Base-by-base conservation (phyloP, 2,113 vertebrate species). In the Sapajus apella region DNA sequence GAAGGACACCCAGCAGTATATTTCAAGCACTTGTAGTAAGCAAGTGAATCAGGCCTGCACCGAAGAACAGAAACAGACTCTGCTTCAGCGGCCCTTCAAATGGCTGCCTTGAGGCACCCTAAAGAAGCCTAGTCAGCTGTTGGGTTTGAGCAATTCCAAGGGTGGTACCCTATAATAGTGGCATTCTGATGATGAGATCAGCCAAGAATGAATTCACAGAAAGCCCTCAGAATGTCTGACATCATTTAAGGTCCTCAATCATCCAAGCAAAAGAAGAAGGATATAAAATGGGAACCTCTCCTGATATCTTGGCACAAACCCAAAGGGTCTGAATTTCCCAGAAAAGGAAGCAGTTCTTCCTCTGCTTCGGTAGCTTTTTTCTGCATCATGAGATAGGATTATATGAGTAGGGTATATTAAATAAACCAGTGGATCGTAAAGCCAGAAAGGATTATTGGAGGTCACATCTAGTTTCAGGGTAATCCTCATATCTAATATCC, bases 221-320 rank as follows among this genome's bases (percentile, higher is more conserved):
- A 97, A 91, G 83, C 92, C 61, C 80, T 93, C 90, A 61, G 87
- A 84, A 97, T 94, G 87, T 43, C 56, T 96, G 90, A 93, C 17
- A 55, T 97, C 97, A 98, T 96, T 43, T 50, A 81, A 90, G 40
- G 25, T 87, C n/a, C n/a, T 95, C 80, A 97, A 66, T 81, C 84
- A 91, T 20, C 50, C 52, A 92, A 90, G 80, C 45, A 23, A 87
- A 94, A 66, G 40, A 77, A 87, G 70, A 87, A 96, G 61, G 87
- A 66, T 76, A 55, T 32, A 75, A 95, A 80, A 23, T 30, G 37
- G 56, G 50, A 73, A 93, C 84, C 84, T 89, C 80, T 35, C 64
- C 37, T 21, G 17, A 81, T 56, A 58, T 52, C 45, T 64, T 75
- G 85, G 43, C 81, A 52, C 8, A 37, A 45, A 55, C 35, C 32